Percentiles rank a stretch among this genome's conserved stretches.
phyloP scores from a whole-genome alignment of 2,888 invertebrate genomes.

The Caenorhabditis doughertyi region DNA sequence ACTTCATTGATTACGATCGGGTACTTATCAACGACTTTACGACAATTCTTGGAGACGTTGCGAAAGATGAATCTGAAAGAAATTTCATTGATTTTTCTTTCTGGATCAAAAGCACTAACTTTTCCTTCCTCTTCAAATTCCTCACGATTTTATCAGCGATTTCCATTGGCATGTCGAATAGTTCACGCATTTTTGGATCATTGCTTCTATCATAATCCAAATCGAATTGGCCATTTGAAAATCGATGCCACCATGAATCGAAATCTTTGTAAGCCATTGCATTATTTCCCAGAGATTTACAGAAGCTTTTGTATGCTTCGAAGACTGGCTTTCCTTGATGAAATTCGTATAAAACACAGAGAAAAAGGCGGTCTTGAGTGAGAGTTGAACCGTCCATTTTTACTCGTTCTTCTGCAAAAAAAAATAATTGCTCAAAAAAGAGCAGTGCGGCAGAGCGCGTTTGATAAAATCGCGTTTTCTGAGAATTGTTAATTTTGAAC shows the following conservation, averaged over 20 bases:
- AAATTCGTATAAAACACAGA: not conserved
- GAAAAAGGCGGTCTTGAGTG: not conserved
- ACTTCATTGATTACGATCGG: not conserved
- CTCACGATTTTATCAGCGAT: not conserved
- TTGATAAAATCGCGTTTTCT: too few species aligned
- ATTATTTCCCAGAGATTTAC: not conserved
- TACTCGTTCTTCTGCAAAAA: too few species aligned
- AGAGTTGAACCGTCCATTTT: too few species aligned
- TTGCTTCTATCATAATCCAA: not conserved
- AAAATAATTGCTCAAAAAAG: too few species aligned
- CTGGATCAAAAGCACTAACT: too few species aligned
- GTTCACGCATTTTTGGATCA: not conserved
- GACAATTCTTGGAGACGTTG: not conserved
- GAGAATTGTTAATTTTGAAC: too few species aligned
- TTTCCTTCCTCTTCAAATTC: not conserved
- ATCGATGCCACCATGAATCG: not conserved
- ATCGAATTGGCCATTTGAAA: not conserved
- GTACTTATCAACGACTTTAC: not conserved
- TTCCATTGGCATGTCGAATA: not conserved
- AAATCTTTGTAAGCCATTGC: not conserved
- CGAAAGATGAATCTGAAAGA: not conserved
- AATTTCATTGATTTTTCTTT: too few species aligned
- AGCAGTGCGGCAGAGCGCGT: too few species aligned
- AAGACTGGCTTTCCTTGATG: not conserved
- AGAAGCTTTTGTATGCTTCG: not conserved